phyloP scores from a whole-genome alignment of 2,797 vertebrate genomes.

The Oreochromis mossambicus region DNA sequence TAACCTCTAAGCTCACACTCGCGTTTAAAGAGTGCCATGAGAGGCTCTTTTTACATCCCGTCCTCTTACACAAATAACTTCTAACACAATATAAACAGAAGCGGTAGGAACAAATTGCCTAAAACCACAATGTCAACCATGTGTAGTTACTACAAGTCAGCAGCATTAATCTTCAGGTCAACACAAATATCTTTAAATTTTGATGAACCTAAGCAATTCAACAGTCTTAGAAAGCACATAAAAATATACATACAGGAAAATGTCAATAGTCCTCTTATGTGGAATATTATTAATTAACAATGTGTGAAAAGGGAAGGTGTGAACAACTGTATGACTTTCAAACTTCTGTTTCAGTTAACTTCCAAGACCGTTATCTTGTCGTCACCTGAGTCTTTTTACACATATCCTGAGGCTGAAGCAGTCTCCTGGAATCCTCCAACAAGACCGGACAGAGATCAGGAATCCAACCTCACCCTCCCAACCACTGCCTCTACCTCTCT shows the following conservation, averaged over 20 bases:
- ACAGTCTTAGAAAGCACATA: not conserved
- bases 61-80: not conserved
- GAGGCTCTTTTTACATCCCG: not conserved
- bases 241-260: not conserved
- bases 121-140: not conserved
- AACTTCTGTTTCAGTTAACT: not conserved
- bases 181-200: not conserved
- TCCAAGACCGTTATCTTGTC: slow-evolving; percentile 54
- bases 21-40: not conserved
- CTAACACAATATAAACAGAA: not conserved
- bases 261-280: not conserved
- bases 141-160: not conserved
- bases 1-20: not conserved
- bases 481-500: not conserved
- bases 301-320: not conserved
- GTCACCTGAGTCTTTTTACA: not conserved
- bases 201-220: not conserved
- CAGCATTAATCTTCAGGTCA: not conserved
- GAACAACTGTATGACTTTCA: not conserved
- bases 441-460: slow-evolving; percentile 79
- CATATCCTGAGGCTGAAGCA: slow-evolving; percentile 41
- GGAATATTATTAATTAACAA: not conserved
- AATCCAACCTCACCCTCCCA: slow-evolving; percentile 68
- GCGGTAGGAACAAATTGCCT: not conserved
- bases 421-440: slow-evolving; percentile 71